These are phyloP conservation scores for Sebastes oblongus DNA, from an alignment of 2,797 vertebrate species.

Conservation along the genomic window DNA sequence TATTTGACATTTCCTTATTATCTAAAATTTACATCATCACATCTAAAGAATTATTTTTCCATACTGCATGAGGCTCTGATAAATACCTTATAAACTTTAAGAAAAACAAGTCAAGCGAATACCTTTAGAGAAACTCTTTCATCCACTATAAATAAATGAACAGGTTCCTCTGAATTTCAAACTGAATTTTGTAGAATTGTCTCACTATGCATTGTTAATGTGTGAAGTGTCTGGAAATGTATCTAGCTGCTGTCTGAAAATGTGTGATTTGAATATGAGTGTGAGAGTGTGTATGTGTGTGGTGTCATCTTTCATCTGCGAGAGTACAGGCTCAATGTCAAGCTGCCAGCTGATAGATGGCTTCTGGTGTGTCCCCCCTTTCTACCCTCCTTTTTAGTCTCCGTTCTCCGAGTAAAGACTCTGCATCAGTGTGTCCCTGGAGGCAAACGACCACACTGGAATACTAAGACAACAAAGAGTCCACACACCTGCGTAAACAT, in stretches of 20 bases:
- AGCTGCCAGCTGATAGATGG: conserved; percentile 47
- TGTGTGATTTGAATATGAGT: conserved; percentile 30
- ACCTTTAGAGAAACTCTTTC: conserved; percentile 39
- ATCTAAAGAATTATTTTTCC: background rate
- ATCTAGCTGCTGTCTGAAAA: conserved; percentile 17
- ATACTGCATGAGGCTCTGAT: background rate
- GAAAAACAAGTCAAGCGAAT: conserved; percentile 37
- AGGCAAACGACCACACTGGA: conserved; percentile 25
- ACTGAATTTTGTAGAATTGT: conserved; percentile 55
- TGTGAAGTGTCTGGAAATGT: conserved; percentile 27
- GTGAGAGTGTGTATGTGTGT: background rate
- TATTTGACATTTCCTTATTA: conserved; percentile 3
- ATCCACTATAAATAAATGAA: conserved; percentile 62
- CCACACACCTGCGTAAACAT: conserved; percentile 29
- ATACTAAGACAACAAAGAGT: conserved; percentile 33
- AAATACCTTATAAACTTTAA: conserved; percentile 37
- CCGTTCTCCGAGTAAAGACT: conserved; percentile 13
- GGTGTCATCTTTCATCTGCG: conserved; percentile 58
- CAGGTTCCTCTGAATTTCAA: conserved; percentile 53
- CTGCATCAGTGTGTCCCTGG: conserved; percentile 19
- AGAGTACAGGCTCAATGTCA: conserved; percentile 56
- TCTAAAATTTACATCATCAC: background rate
- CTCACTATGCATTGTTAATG: conserved; percentile 54
- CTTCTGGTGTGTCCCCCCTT: conserved; percentile 4
- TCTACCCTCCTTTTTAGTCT: background rate